A percentile compares a stretch with the other conserved stretches of the same genome.
Conservation (phyloP, 2,888 invertebrate species). For the Plebejus melissa region DNA sequence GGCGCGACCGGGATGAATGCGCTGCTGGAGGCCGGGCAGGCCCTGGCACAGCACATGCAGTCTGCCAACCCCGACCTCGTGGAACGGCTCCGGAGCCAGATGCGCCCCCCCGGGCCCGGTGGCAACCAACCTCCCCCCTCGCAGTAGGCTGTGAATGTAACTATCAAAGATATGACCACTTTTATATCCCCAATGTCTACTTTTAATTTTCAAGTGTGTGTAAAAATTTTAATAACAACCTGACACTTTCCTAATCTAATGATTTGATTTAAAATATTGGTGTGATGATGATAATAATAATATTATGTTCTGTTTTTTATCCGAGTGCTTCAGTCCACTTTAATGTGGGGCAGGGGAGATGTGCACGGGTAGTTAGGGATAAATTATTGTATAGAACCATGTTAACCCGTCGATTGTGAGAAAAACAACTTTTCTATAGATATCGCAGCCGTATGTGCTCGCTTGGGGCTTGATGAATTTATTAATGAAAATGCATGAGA, state of each 20-base stretch:
- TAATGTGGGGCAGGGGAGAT: not conserved
- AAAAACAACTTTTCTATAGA: too few relatives aligned
- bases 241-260: not conserved
- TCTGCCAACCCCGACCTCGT: constrained; percentile 89
- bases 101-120: constrained; percentile 51
- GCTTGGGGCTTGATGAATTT: too few relatives aligned
- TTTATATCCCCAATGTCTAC: not conserved
- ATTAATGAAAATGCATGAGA: not conserved
- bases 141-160: not conserved
- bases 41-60: constrained; percentile 90
- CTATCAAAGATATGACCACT: not conserved
- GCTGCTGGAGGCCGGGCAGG: constrained; percentile 84
- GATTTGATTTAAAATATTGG: not conserved
- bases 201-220: not conserved
- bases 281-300: not conserved
- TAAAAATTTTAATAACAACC: not conserved
- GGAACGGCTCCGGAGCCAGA: constrained; percentile 87
- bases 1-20: constrained; percentile 58
- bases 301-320: not conserved
- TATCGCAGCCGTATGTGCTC: too few relatives aligned
- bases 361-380: not conserved
- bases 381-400: not conserved
- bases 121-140: constrained; percentile 45
- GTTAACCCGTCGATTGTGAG: not conserved
- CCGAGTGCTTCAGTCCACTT: not conserved